Percentiles rank a stretch among this genome's conserved stretches.
phyloP scores from a whole-genome alignment of 1,140 invertebrate genomes.

The Trachelipus rathkii region DNA sequence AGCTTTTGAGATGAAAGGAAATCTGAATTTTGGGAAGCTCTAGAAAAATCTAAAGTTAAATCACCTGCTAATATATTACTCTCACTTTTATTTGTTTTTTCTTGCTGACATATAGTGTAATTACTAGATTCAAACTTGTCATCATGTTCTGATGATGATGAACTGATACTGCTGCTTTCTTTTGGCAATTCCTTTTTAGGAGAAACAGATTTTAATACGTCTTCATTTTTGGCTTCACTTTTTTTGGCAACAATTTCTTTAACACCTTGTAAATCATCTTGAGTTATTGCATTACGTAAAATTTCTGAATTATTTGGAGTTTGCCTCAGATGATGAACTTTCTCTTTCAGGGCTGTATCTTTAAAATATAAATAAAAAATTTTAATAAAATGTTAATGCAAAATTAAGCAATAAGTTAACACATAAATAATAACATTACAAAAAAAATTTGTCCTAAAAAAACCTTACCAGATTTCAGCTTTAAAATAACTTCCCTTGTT shows the following conservation, averaged over 20 bases:
- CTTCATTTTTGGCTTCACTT: conserved; percentile 34
- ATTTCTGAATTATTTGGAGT: conserved; percentile 45
- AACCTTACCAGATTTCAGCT: conserved; percentile 76
- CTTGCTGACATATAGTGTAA: conserved; percentile 64
- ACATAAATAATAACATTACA: background rate
- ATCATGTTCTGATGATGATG: background rate
- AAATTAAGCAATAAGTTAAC: background rate
- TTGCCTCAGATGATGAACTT: background rate
- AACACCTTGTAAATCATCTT: conserved; percentile 46
- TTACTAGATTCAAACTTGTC: conserved; percentile 63
- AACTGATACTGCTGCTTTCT: background rate
- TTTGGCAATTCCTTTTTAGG: conserved; percentile 7
- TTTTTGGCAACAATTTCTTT: conserved; percentile 44
- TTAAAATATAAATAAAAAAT: background rate
- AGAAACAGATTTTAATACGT: conserved; percentile 28
- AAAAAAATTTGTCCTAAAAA: background rate
- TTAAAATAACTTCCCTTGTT: conserved; percentile 77
- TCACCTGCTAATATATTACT: conserved; percentile 97
- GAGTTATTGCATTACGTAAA: conserved; percentile 42
- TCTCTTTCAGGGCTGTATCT: background rate
- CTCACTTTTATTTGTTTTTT: conserved; percentile 61
- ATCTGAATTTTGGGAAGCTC: conserved; percentile 60
- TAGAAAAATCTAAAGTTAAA: conserved; percentile 82
- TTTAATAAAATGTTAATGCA: background rate
- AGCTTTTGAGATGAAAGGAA: conserved; percentile 41